These are phyloP conservation scores for Dascyllus trimaculatus DNA, from an alignment of 2,113 vertebrate species.

Conservation along the genomic window DNA sequence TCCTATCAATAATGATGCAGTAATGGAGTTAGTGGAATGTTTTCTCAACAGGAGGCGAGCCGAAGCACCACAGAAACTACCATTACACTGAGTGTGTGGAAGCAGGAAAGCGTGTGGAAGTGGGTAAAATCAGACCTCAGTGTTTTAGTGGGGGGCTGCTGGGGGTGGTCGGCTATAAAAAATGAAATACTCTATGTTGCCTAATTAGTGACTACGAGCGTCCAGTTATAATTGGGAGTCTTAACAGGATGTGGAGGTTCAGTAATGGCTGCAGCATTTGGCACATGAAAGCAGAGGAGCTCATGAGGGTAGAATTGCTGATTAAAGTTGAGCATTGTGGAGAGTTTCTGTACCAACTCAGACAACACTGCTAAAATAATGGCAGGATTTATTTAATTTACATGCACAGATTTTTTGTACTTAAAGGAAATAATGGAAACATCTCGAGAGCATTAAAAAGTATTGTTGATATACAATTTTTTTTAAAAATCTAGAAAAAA, in stretches of 20 bases:
- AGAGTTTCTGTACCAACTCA: no score
- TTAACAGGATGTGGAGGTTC: conserved; percentile 32
- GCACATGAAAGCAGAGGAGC: conserved; percentile 1
- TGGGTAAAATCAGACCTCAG: conserved; percentile 2
- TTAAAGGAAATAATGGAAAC: no score
- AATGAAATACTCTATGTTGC: conserved; percentile 27
- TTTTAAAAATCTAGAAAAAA: no score
- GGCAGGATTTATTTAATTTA: no score
- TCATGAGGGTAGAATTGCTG: background rate
- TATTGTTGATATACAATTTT: no score
- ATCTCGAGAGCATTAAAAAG: no score
- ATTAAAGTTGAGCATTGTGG: background rate
- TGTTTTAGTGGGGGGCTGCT: background rate
- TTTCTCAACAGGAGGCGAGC: conserved; percentile 41
- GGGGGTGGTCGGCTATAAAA: conserved; percentile 29
- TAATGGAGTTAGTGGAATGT: conserved; percentile 15
- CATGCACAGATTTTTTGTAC: no score
- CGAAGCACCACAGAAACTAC: conserved; percentile 22
- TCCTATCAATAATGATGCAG: conserved; percentile 29
- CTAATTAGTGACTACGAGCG: conserved; percentile 47
- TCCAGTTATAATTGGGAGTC: conserved; percentile 40
- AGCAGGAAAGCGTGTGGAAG: background rate
- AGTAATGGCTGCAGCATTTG: conserved; percentile 31
- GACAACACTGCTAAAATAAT: no score
- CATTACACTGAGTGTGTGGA: background rate